Conservation (phyloP, 2,888 invertebrate species). For the Ashinkailepas kermadecensis region DNA sequence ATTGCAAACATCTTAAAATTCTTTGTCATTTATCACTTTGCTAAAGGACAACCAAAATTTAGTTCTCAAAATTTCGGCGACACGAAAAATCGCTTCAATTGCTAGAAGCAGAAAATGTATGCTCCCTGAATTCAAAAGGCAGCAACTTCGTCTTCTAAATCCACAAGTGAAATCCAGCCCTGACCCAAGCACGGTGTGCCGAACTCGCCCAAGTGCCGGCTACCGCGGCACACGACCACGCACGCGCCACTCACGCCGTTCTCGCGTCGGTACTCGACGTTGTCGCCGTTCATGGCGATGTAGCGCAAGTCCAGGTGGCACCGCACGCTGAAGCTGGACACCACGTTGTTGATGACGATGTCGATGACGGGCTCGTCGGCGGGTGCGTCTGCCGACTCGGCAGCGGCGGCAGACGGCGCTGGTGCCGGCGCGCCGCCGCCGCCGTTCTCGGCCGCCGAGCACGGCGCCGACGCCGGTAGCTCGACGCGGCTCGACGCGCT, state of each 20-base stretch:
- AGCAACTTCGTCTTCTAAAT: too few species aligned
- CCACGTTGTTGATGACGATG: conserved; percentile 95
- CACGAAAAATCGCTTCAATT: too few species aligned
- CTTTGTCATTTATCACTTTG: too few species aligned
- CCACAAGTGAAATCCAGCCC: too few species aligned
- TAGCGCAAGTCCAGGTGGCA: conserved; percentile 92
- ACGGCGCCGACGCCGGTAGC: background rate
- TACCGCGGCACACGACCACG: too few species aligned
- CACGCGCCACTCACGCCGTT: conserved; percentile 58
- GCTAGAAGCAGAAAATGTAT: too few species aligned
- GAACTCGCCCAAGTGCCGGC: too few species aligned
- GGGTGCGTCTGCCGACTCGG: background rate
- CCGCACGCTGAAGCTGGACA: conserved; percentile 91
- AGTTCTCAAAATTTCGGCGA: too few species aligned
- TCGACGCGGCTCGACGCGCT: background rate
- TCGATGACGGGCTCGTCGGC: conserved; percentile 51
- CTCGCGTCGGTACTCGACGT: conserved; percentile 91
- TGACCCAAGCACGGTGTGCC: too few species aligned
- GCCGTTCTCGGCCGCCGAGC: background rate
- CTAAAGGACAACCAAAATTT: too few species aligned
- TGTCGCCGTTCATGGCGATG: conserved; percentile 83
- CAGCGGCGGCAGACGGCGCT: background rate
- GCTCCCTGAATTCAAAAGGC: too few species aligned
- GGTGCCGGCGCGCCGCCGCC: background rate
- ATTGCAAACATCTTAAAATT: too few species aligned